Base-by-base conservation (phyloP, 2,113 vertebrate species). In the Motacilla tschutschensis region DNA sequence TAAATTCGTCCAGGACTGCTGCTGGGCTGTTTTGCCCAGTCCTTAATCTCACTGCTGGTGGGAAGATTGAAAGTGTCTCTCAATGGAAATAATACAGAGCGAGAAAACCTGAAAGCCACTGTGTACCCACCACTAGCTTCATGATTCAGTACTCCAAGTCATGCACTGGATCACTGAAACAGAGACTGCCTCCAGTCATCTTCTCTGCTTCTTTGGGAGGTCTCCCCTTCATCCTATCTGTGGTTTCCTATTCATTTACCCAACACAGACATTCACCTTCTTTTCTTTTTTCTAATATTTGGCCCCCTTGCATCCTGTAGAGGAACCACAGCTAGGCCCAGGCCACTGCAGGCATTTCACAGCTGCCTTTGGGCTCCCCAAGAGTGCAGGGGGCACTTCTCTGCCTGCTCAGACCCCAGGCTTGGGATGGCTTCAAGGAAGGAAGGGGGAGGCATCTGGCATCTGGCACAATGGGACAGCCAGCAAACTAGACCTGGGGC, bases 261-360 rank as follows among this genome's bases (percentile, higher is more conserved):
- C 41, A 67, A 60, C 25, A 41, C 1, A 59, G 46, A 64, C 35
- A 60, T 69, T 55, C 11, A 50, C 4, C 1, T 5, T 13, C 4
- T 12, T 28, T 33, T 17, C 8, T 10, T 38, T 63, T 69, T 31
- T 21, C 3, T 29, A 26, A 15, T 40, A 4, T 36, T 46, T 77
- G 62, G 1, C 50, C 25, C 17, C 11, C 10, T 31, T 40, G 22
- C 31, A 55, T 16, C 6, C 36, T 69, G 29, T 9, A 41, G 43
- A 36, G 54, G 16, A 92, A 14, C 2, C 1, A 21, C 50, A 86
- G 31, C 48, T 28, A 24, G 62, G 11, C 36, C 25, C 16, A 54
- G 48, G 25, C 5, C 35, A 43, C 17, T 2, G 0, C 46, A 54
- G 36, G 26, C 19, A 44, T 35, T 35, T 43, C 16, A 25, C 0